Percentiles rank a stretch among this genome's conserved stretches.
phyloP scores from a whole-genome alignment of 2,113 vertebrate species.

The Nerophis ophidion region DNA sequence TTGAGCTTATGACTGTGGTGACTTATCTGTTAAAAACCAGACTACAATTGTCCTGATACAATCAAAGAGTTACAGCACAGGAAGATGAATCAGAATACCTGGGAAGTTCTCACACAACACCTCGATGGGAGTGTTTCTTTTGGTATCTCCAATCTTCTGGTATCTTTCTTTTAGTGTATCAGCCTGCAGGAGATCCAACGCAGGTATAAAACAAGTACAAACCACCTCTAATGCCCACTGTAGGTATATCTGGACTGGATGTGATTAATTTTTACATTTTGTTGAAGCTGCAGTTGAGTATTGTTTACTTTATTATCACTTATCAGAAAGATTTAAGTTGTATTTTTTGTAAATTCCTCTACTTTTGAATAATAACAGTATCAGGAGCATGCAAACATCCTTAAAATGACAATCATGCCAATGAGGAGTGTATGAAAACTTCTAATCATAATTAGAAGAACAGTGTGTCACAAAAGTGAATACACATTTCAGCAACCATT shows the following conservation, averaged over 20 bases:
- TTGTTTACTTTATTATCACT: not conserved
- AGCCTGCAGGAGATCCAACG: constrained; percentile 72
- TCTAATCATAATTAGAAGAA: too few relatives aligned
- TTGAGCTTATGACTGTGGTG: not conserved
- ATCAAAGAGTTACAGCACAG: not conserved
- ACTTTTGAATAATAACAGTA: too few relatives aligned
- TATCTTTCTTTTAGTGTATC: constrained; percentile 98
- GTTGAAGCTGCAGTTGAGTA: not conserved
- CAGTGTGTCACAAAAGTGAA: too few relatives aligned
- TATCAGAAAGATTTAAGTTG: not conserved
- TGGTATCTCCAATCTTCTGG: constrained; percentile 98
- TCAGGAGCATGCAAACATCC: too few relatives aligned
- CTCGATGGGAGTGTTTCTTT: constrained; percentile 97
- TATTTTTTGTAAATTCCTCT: too few relatives aligned
- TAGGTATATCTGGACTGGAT: not conserved
- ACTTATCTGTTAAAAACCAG: not conserved
- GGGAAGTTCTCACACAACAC: constrained; percentile 99
- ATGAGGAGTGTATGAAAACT: too few relatives aligned
- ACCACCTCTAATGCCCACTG: not conserved
- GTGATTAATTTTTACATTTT: not conserved
- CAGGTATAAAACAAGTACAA: not conserved
- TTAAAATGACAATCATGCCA: too few relatives aligned
- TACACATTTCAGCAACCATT: too few relatives aligned
- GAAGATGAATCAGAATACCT: constrained; percentile 66
- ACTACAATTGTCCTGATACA: too few relatives aligned